Conservation (phyloP, 2,797 vertebrate species). For the Sciurus carolinensis region DNA sequence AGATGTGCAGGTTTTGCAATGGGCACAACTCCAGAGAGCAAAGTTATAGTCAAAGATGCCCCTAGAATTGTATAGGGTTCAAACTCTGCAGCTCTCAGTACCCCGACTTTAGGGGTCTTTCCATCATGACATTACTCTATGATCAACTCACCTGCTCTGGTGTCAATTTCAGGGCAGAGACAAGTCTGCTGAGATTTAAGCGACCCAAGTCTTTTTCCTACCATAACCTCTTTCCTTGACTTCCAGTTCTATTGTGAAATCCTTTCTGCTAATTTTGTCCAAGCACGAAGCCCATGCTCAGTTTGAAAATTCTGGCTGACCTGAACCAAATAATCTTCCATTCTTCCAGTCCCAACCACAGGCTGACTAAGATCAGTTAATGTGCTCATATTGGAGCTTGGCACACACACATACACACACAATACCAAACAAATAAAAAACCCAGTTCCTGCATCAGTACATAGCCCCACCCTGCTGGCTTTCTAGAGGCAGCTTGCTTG, state of each 20-base stretch:
- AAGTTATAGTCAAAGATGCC: not conserved
- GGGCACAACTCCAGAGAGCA: not conserved
- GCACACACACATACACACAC: not conserved
- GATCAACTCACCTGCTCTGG: not conserved
- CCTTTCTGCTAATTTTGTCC: slow-evolving; percentile 12
- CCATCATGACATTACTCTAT: not conserved
- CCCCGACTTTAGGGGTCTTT: not conserved
- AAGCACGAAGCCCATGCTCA: slow-evolving; percentile 23
- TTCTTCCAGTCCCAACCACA: slow-evolving; percentile 48
- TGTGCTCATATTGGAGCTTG: slow-evolving; percentile 10
- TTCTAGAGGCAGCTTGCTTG: not conserved
- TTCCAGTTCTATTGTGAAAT: slow-evolving; percentile 47
- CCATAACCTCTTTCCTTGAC: not conserved
- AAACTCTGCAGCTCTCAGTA: not conserved
- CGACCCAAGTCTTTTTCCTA: not conserved
- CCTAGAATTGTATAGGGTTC: not conserved
- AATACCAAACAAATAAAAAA: slow-evolving; percentile 21
- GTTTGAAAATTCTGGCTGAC: slow-evolving; percentile 25
- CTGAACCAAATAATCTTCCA: rapidly evolving
- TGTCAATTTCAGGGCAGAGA: not conserved
- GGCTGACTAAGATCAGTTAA: slow-evolving; percentile 55
- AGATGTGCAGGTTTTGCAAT: not conserved
- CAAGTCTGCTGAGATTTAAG: not conserved
- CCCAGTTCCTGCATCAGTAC: not conserved
- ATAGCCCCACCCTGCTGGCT: not conserved